A percentile compares a stretch with the other conserved stretches of the same genome.
Evolutionary conservation across 1,140 invertebrate species (phyloP).

Genomic region (Drosophila sproati): DNA sequence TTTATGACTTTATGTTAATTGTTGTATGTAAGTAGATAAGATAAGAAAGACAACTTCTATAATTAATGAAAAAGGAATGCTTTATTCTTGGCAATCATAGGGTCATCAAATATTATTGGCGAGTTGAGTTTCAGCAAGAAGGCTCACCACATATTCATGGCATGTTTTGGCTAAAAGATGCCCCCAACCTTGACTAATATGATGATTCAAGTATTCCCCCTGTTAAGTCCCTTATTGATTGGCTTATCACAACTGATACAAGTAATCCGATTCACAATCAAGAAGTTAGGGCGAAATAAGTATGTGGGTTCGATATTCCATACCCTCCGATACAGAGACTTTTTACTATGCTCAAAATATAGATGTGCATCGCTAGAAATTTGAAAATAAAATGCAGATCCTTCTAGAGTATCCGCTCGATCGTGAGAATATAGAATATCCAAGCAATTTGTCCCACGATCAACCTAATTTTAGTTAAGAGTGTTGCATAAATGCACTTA

Average conservation of each 20-base stretch:
- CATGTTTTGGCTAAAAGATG: constrained; percentile 4
- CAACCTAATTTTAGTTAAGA: not conserved
- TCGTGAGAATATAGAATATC: not conserved
- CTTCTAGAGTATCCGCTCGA: not conserved
- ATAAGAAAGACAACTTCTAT: not conserved
- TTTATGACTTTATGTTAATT: too few relatives aligned
- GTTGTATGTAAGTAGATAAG: too few relatives aligned
- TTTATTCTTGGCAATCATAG: not conserved
- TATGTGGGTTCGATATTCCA: not conserved
- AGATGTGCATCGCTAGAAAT: not conserved
- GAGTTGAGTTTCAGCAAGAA: constrained; percentile 2
- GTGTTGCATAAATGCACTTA: not conserved
- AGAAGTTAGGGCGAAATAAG: not conserved
- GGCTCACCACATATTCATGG: not conserved
- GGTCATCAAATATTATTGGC: not conserved
- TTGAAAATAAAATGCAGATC: not conserved
- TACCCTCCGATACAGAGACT: not conserved
- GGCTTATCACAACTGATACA: too few relatives aligned
- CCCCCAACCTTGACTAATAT: not conserved
- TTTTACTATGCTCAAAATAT: not conserved
- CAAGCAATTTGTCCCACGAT: not conserved
- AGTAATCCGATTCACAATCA: too few relatives aligned
- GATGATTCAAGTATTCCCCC: not conserved
- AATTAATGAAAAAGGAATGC: not conserved
- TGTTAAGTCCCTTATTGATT: not conserved